Evolutionary conservation across 2,888 invertebrate genomes (phyloP).

Genomic region (Cosmopolites sordidus): DNA sequence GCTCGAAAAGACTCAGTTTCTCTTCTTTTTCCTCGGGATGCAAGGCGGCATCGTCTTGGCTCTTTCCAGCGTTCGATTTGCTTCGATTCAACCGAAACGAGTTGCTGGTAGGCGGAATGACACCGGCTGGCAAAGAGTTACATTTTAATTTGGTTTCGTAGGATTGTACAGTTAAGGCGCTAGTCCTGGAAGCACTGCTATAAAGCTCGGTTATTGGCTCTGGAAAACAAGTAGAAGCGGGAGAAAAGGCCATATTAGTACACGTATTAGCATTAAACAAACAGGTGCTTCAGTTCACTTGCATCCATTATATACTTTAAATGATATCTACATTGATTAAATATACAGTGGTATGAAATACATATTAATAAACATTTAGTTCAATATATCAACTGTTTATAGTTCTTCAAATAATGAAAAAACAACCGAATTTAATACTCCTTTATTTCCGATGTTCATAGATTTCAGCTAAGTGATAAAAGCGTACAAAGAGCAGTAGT

Average conservation of each 20-base stretch:
- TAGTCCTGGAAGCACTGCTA: constrained; percentile 34
- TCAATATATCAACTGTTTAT: no score
- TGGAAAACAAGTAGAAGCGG: constrained; percentile 39
- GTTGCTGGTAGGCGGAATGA: constrained; percentile 52
- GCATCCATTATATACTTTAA: no score
- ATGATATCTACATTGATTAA: no score
- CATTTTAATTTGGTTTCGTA: constrained; percentile 58
- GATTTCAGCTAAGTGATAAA: no score
- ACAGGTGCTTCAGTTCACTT: no score
- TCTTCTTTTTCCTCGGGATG: constrained; percentile 42
- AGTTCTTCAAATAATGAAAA: no score
- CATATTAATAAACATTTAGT: no score
- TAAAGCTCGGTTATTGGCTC: constrained; percentile 47
- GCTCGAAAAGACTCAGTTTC: constrained; percentile 61
- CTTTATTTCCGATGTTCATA: no score
- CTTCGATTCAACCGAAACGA: constrained; percentile 48
- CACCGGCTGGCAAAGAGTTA: constrained; percentile 61
- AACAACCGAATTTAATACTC: no score
- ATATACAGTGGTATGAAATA: no score
- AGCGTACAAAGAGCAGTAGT: no score
- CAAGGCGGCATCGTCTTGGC: constrained; percentile 41
- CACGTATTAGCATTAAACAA: no score
- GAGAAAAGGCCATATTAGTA: not conserved
- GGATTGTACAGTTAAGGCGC: constrained; percentile 8
- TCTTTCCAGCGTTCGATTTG: constrained; percentile 48